Evolutionary conservation across 2,797 vertebrate species (phyloP), one percentile per base, ranked within the genome.

Genomic region (Luscinia luscinia): DNA sequence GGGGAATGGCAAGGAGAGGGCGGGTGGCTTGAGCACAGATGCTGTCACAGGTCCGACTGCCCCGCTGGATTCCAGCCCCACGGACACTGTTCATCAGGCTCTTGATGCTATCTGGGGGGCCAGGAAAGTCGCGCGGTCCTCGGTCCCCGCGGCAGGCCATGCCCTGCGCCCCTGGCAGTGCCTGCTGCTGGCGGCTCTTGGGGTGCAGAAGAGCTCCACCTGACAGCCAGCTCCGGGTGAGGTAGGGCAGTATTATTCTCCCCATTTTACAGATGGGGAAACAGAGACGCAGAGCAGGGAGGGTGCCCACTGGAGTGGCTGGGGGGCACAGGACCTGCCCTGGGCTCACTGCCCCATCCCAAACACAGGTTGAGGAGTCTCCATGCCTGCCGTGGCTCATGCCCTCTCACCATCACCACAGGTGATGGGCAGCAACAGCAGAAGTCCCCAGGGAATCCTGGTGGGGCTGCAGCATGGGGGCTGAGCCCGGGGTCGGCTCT

Each of bases 231-330:
- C 85, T 94, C 93, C 62, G 0, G 46, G 88, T 96, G 96, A 96
- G 95, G 96, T 96, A 96, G 96, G 96, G 95, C 89, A 94, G 70
- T 88, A 45, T 84, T 92, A 84, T 84, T 90, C 12, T 78, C 80
- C 95, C 93, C 92, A 63, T 94, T 84, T 95, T 88, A 90, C 93
- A 92, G 80, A 93, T 32, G 92, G 77, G 85, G 74, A 84, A 96
- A 91, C 91, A 88, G 95, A 95, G 67, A 92, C 12, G 51, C 14
- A 1, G 88, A 95, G 90, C 84, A 88, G 70, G 92, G 67, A 78
- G n/a, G 58, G 58, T 86, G 78, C 92, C 84, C 4, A 0, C 64
- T 62, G 68, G 83, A 95, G 64, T 41, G 63, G 32, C 80, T 36
- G 23, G 5, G 48, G 45, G 63, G 55, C 59, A 58, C 54, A 68